Evolutionary conservation across 2,113 vertebrate genomes (phyloP).

Genomic region (Oncorhynchus gorbuscha): DNA sequence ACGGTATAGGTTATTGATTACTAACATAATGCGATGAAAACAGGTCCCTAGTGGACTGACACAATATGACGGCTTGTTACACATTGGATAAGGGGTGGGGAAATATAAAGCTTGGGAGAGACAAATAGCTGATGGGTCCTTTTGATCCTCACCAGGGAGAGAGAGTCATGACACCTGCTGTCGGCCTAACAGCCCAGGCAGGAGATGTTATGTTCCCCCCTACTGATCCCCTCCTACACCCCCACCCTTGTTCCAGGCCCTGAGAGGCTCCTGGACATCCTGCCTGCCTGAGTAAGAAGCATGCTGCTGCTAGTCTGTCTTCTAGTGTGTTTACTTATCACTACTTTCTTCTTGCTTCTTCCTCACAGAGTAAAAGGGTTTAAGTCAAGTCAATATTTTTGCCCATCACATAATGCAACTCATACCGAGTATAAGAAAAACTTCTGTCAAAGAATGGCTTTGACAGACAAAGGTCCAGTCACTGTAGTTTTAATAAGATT

Average conservation of each 20-base stretch:
- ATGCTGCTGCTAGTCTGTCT: neutral
- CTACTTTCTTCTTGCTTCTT: neutral
- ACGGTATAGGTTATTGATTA: too few species aligned
- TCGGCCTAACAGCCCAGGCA: neutral
- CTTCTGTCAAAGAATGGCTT: neutral
- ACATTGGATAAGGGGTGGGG: too few species aligned
- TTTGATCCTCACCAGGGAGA: too few species aligned
- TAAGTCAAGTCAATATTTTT: too few species aligned
- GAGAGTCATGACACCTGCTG: neutral
- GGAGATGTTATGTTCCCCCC: neutral
- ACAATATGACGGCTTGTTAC: too few species aligned
- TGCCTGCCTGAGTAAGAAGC: neutral
- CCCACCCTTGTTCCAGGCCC: neutral
- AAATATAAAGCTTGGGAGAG: too few species aligned
- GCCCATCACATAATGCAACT: neutral
- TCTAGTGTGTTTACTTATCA: neutral
- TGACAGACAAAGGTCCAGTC: too few species aligned
- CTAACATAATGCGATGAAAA: too few species aligned
- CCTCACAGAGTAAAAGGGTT: too few species aligned
- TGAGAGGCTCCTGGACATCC: neutral
- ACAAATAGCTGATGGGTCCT: too few species aligned
- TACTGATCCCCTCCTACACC: neutral
- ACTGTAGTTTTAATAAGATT: neutral
- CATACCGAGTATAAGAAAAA: neutral
- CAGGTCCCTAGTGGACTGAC: too few species aligned